Evolutionary conservation across 1,140 invertebrate genomes (phyloP).

Genomic region (Diplogasteroides magnus): DNA sequence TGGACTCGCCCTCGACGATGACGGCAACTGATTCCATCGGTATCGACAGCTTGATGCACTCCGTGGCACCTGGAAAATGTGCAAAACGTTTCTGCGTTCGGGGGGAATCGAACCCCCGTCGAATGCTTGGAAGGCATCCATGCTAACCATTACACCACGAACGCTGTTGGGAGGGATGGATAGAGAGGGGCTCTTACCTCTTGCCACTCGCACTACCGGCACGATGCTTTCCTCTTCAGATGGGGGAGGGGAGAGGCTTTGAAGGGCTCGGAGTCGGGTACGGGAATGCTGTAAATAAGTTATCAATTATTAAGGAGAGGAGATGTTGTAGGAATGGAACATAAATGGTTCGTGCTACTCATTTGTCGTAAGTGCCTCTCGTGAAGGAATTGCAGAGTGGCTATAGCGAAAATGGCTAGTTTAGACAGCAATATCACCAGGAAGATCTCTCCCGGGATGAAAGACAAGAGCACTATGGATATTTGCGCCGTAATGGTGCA

Average conservation of each 20-base stretch:
- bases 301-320: too few relatives aligned
- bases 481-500: too few relatives aligned
- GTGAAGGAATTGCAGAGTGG: too few relatives aligned
- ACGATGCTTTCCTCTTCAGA: not conserved
- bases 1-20: not conserved
- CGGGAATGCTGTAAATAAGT: not conserved
- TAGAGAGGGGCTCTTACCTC: not conserved
- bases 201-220: not conserved
- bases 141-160: slow-evolving; percentile 9
- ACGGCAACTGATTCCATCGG: not conserved
- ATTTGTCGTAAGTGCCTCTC: too few relatives aligned
- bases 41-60: not conserved
- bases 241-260: not conserved
- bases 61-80: not conserved
- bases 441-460: too few relatives aligned
- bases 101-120: slow-evolving; percentile 25
- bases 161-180: too few relatives aligned
- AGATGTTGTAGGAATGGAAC: too few relatives aligned
- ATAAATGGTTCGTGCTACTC: too few relatives aligned
- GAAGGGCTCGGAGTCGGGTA: not conserved
- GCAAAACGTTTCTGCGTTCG: not conserved
- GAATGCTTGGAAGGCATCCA: slow-evolving; percentile 21
- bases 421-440: too few relatives aligned
- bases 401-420: too few relatives aligned
- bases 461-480: too few relatives aligned